Evolutionary conservation across 2,888 invertebrate species (phyloP).

Genomic region (Perizoma affinitatum): DNA sequence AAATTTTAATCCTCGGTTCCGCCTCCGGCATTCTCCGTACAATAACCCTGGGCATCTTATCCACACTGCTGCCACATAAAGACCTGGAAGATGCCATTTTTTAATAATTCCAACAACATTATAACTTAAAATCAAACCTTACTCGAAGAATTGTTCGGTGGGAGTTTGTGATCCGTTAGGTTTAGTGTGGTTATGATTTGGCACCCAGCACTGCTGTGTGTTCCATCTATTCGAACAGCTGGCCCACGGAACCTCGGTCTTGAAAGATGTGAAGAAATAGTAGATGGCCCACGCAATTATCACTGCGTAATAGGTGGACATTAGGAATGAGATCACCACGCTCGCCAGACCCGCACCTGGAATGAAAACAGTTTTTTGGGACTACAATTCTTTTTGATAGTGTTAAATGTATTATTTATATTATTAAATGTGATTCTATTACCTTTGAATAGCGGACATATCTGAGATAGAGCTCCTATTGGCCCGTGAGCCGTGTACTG

Average conservation of each 20-base stretch:
- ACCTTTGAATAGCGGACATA: conserved; percentile 97
- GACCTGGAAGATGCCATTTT: not conserved
- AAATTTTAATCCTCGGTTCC: conserved; percentile 3
- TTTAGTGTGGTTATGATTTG: conserved; percentile 86
- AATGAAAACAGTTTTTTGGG: conserved; percentile 43
- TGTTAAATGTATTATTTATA: too few species aligned
- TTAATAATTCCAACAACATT: not conserved
- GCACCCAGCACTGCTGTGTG: conserved; percentile 92
- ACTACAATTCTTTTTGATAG: not conserved
- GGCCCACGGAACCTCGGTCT: conserved; percentile 94
- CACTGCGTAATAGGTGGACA: conserved; percentile 98
- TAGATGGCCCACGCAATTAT: conserved; percentile 97
- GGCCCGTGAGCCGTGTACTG: conserved; percentile 97
- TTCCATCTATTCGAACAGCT: conserved; percentile 95
- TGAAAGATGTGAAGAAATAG: conserved; percentile 96
- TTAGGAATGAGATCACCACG: conserved; percentile 96
- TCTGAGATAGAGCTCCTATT: conserved; percentile 94
- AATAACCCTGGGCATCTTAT: conserved; percentile 13
- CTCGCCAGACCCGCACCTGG: conserved; percentile 97
- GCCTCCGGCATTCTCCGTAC: conserved; percentile 16
- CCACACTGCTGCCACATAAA: conserved; percentile 3
- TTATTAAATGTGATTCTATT: too few species aligned
- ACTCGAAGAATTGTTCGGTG: conserved; percentile 97
- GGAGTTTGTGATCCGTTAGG: conserved; percentile 91
- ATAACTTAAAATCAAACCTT: conserved; percentile 63